Evolutionary conservation across 1,140 invertebrate species (phyloP), one percentile per base, ranked within the genome.

Genomic region (Drosophila asahinai): DNA sequence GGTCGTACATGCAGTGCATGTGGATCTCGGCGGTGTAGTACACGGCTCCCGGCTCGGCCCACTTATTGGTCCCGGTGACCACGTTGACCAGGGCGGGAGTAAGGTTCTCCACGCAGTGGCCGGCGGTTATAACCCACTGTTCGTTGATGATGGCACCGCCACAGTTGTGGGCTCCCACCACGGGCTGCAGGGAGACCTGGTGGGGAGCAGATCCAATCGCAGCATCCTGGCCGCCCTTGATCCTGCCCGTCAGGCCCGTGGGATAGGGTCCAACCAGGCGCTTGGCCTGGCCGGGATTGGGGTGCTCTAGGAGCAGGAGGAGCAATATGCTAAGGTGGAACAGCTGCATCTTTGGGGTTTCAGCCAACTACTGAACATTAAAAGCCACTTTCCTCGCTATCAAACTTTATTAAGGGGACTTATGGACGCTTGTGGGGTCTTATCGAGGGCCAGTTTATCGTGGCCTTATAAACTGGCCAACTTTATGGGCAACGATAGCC

Each of bases 141-240:
- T 83, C 64, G 57, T 93, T 86, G 4, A 94, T n/a, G 2, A 94
- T 93, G 12, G 93, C 91, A n/a, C 93, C 93, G 5, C 93, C 93
- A 36, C 93, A 94, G 25, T 87, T 87, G 63, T 94, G 93, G 43
- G 17, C 12, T 0, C 78, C 77, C 15, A 73, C 8, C 0, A 36
- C 0, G 15, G 49, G 58, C 7, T 92, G 89, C 38, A 94, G 40
- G 4, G 93, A 94, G 0, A 93, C 89, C 61, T 93, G 93, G 70
- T 93, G 93, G 14, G 93, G 92, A 25, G 92, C 93, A 33, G 77
- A 82, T 11, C 93, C 93, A 12, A 90, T 67, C 27, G 90, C 71
- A 0, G 93, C 93, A 9, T 73, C 79, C 27, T 77, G 43, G 6
- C 94, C 94, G 5, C 94, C 94, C n/a, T 93, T 91, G 42, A 94